Base-by-base conservation (phyloP, 2,797 vertebrate species). In the Dermochelys coriacea region DNA sequence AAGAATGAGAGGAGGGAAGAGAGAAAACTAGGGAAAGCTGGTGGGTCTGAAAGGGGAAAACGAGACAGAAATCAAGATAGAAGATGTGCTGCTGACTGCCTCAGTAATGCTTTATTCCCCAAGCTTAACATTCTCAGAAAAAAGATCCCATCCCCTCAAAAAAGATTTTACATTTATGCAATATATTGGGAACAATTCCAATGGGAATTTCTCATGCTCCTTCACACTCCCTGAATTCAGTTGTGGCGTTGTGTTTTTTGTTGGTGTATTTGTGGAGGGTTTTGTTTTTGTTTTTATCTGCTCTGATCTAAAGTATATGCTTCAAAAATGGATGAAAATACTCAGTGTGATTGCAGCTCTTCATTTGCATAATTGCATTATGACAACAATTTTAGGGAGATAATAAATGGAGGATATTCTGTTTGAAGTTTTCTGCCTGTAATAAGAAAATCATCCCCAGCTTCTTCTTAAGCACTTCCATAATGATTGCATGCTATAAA, bases 131-230 rank as follows among this genome's bases (percentile, higher is more conserved):
- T 93, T 97, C 91, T 96, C 75, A 95, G 94, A 96, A 96, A 97
- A 79, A 81, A 25, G 80, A 75, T 80, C 47, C 23, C 80, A 34
- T 5, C 1, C 34, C 15, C 14, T 61, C 29, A 83, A 85, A 80
- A 84, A 19, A 80, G 10, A 41, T 92, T 94, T 78, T 61, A 80
- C 96, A 97, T 98, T 96, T 97, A 97, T 94, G 84, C 94, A 88
- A 5, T 87, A 93, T 77, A 80, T 97, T 97, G 97, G 97, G 98
- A 98, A 98, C 90, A 2, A 54, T 96, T 98, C 94, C 97, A 98
- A 87, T 91, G 96, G 96, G 96, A 97, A 97, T 97, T 98, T 98
- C 98, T 98, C 98, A 98, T 98, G 98, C 97, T 98, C 97, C 98
- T 97, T 97, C 95, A 97, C 95, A 89, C 97, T 98, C 71, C 47